Base-by-base conservation (phyloP, 2,888 invertebrate species). In the Thecocarcelia acutangulata region DNA sequence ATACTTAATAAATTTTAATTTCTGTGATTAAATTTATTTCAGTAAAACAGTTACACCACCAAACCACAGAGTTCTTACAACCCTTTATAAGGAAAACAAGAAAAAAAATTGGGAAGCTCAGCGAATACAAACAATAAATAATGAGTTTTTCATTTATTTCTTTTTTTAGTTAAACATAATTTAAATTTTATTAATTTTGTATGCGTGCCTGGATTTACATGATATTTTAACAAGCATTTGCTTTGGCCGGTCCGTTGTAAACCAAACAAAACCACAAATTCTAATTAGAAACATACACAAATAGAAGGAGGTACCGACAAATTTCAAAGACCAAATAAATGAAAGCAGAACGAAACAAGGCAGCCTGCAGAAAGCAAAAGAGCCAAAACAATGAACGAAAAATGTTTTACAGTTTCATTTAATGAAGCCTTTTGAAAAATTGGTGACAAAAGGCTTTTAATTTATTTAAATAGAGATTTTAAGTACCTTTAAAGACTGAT, bases 111-210 rank as follows among this genome's bases (percentile, higher is more conserved):
- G 50, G 46, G 12, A 52, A 61, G 11, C 28, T 2, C 50, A 40
- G 4, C 56, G 56, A 63, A 24, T 52, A 15, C 64, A 69, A 77
- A 77, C 63, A 77, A 73, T 77, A 52, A 69, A 59, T 82, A 77
- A 73, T 74, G 64, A 64, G 64, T 21, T 46, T 40, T 17, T 59
- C 28, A 19, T 21, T 46, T 28, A 0, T 12, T 54, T 59, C 3
- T 61, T n/a, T 15, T 46, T 58, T 37, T 52, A 59, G 46, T 72
- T 64, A 70, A 73, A 77, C 50, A 50, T 63, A 69, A 74, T 69
- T 82, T 82, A 64, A 77, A 74, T 82, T 77, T 82, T 82, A 82
- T 82, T 82, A 82, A 82, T 82, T 82, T 82, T 42, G 63, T 69
- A 69, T 66, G 69, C 81, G 77, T 82, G 77, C 63, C 68, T 69